Percentiles rank a stretch among this genome's conserved stretches.
These are phyloP conservation scores for Notodonta ziczac DNA, from an alignment of 2,888 invertebrate species.

Conservation along the genomic window DNA sequence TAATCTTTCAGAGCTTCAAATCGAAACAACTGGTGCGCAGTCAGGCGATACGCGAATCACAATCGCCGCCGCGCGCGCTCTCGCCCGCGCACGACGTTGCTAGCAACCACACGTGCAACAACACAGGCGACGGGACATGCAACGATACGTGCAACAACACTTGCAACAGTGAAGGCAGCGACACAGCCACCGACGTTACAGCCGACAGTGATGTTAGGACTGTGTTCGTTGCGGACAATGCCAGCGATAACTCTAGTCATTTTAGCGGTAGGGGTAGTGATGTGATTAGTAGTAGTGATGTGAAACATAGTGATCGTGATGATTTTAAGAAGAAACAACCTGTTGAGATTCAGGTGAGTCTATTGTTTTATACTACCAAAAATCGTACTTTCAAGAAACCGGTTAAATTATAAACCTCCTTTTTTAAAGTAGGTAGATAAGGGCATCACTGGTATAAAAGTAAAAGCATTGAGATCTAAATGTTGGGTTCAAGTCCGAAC, in stretches of 20 bases:
- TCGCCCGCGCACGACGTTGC: conserved; percentile 61
- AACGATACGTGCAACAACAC: conserved; percentile 12
- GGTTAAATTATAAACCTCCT: too few species aligned
- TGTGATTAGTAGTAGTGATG: conserved; percentile 37
- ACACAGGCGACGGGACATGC: conserved; percentile 9
- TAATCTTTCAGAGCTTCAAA: conserved; percentile 84
- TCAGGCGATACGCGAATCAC: conserved; percentile 95
- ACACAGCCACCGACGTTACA: background rate
- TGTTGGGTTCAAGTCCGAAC: too few species aligned
- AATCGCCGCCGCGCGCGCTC: conserved; percentile 85
- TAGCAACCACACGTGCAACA: conserved; percentile 11
- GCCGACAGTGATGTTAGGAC: conserved; percentile 19
- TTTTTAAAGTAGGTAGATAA: too few species aligned
- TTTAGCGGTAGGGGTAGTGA: conserved; percentile 53
- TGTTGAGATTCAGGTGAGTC: conserved; percentile 76
- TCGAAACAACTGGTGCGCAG: conserved; percentile 94
- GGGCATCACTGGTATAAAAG: too few species aligned
- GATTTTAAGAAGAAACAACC: conserved; percentile 60
- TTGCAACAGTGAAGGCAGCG: too few species aligned
- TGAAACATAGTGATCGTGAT: conserved; percentile 40
- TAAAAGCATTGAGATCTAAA: too few species aligned
- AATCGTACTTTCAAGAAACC: too few species aligned
- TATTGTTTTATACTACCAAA: background rate
- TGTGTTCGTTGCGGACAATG: conserved; percentile 21
- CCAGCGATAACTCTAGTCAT: conserved; percentile 68